phyloP scores from a whole-genome alignment of 2,113 vertebrate genomes.

The Xiphorhynchus elegans region DNA sequence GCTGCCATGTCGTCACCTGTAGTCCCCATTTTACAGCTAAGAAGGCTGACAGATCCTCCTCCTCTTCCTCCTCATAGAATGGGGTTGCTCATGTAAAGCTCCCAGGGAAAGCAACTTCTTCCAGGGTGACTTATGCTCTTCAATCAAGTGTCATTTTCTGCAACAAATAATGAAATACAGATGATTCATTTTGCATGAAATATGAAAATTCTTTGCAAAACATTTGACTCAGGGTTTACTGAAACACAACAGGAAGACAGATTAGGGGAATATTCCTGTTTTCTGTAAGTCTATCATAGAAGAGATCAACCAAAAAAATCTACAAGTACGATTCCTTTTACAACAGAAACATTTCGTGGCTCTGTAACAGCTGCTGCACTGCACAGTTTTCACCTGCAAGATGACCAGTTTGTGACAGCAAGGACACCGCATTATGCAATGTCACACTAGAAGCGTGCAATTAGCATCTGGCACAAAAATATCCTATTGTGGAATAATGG shows the following conservation, averaged over 20 bases:
- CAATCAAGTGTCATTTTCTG: constrained; percentile 42
- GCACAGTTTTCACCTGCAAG: background rate
- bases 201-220: background rate
- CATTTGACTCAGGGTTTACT: background rate
- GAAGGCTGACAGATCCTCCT: background rate
- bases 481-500: background rate
- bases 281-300: background rate
- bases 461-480: background rate
- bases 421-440: background rate
- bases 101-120: background rate
- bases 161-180: constrained; percentile 11
- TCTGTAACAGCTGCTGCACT: background rate
- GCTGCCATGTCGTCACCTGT: constrained; percentile 82
- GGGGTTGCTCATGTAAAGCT: background rate
- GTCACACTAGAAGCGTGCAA: background rate
- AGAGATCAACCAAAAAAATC: background rate
- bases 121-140: background rate
- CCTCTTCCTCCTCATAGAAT: constrained; percentile 11
- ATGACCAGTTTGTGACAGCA: constrained; percentile 33
- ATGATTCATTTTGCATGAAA: background rate
- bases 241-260: background rate
- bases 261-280: background rate
- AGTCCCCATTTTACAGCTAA: constrained; percentile 83
- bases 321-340: background rate
- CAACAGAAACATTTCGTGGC: background rate